phyloP scores from a whole-genome alignment of 2,113 vertebrate genomes.

The Eubucco bourcierii region DNA sequence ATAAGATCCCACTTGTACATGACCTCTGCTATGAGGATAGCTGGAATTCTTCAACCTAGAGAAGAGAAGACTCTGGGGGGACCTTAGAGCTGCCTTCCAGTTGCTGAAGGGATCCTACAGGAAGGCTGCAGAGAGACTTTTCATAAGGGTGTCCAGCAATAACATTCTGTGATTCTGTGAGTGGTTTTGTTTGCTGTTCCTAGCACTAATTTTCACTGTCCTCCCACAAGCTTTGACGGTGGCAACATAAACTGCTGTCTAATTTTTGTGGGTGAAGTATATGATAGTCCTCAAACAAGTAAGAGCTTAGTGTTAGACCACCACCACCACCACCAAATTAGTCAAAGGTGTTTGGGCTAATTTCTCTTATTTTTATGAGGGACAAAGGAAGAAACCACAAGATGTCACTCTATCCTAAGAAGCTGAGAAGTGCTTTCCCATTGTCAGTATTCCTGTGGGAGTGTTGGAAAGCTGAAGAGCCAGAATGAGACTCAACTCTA shows the following conservation, averaged over 20 bases:
- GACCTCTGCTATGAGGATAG: too few relatives aligned
- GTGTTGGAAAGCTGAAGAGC: not conserved
- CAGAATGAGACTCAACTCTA: not conserved
- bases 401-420: constrained; percentile 75
- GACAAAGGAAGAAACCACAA: constrained; percentile 68
- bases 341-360: not conserved
- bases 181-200: not conserved
- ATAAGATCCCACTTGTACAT: rapidly evolving
- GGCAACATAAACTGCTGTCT: not conserved
- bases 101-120: too few relatives aligned
- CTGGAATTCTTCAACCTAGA: too few relatives aligned
- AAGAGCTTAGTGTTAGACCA: not conserved
- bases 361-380: not conserved
- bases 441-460: not conserved
- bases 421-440: constrained; percentile 5
- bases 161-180: too few relatives aligned
- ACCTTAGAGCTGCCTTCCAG: too few relatives aligned
- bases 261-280: not conserved
- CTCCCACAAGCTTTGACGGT: not conserved
- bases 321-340: not conserved
- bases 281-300: not conserved
- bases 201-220: not conserved
- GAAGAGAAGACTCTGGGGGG: too few relatives aligned
- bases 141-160: too few relatives aligned
- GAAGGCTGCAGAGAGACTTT: too few relatives aligned